Percentiles rank a stretch among this genome's conserved stretches.
Evolutionary conservation across 2,113 vertebrate species (phyloP).

Genomic region (Ictalurus furcatus): DNA sequence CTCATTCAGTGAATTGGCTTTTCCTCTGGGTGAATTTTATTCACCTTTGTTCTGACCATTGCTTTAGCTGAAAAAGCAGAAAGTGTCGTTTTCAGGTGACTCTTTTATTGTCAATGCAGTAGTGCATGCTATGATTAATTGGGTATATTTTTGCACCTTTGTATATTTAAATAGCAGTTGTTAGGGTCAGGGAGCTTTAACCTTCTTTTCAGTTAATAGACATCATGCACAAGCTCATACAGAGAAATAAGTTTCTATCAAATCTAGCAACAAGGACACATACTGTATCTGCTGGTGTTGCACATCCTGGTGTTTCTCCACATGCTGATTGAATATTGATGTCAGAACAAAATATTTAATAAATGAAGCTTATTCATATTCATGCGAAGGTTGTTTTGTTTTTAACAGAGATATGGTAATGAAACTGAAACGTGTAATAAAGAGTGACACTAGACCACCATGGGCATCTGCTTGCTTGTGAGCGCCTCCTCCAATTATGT

Average conservation of each 20-base stretch:
- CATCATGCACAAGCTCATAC: not conserved
- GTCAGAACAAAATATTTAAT: not conserved
- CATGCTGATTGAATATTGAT: not conserved
- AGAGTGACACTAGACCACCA: not conserved
- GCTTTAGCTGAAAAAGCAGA: not conserved
- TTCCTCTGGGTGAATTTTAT: not conserved
- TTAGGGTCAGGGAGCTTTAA: not conserved
- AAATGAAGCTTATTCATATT: not conserved
- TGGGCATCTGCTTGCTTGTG: not conserved
- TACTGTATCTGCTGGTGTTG: not conserved
- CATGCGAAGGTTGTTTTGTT: not conserved
- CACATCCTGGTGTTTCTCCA: not conserved
- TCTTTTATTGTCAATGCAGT: not conserved
- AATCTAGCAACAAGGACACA: not conserved
- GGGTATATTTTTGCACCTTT: not conserved
- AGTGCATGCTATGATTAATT: not conserved
- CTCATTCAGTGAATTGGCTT: not conserved
- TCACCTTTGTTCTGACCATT: not conserved
- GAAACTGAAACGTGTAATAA: not conserved
- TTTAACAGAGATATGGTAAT: not conserved
- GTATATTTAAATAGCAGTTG: not conserved
- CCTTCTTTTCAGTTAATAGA: not conserved
- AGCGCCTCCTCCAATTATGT: not conserved
- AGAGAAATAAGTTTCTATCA: not conserved
- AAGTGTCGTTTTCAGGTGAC: not conserved